Conservation (phyloP, 2,888 invertebrate genomes). For the Eumacrocentrus americanus region DNA sequence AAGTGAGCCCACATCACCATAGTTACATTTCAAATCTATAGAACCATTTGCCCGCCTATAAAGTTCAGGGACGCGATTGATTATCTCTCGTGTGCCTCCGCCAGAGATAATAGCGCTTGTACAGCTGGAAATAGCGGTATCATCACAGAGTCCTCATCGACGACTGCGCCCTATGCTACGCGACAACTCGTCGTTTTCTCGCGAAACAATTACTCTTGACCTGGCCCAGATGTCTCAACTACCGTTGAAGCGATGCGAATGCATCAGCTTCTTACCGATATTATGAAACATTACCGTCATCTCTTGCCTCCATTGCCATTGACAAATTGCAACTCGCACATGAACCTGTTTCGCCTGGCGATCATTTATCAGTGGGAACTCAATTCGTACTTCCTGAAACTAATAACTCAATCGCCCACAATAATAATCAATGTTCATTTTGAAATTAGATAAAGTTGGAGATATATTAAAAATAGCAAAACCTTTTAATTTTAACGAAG, state of each 20-base stretch:
- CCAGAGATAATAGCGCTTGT: background rate
- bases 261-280: constrained; percentile 28
- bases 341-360: too few relatives aligned
- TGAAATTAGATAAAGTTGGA: too few relatives aligned
- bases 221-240: constrained; percentile 45
- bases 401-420: too few relatives aligned
- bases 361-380: too few relatives aligned
- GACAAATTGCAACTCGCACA: constrained; percentile 11
- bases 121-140: background rate
- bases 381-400: too few relatives aligned
- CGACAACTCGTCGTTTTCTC: constrained; percentile 37
- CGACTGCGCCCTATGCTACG: background rate
- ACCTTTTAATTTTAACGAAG: too few relatives aligned
- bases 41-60: background rate
- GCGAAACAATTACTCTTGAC: constrained; percentile 47
- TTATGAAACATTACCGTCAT: constrained; percentile 34
- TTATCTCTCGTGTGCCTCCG: too few relatives aligned
- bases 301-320: constrained; percentile 24
- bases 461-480: too few relatives aligned
- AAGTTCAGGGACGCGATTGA: background rate
- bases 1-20: background rate
- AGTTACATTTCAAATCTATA: background rate
- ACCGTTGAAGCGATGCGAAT: constrained; percentile 36
- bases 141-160: background rate
- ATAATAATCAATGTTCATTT: too few relatives aligned